Evolutionary conservation across 2,888 invertebrate species (phyloP).

Genomic region (Blera fallax): DNA sequence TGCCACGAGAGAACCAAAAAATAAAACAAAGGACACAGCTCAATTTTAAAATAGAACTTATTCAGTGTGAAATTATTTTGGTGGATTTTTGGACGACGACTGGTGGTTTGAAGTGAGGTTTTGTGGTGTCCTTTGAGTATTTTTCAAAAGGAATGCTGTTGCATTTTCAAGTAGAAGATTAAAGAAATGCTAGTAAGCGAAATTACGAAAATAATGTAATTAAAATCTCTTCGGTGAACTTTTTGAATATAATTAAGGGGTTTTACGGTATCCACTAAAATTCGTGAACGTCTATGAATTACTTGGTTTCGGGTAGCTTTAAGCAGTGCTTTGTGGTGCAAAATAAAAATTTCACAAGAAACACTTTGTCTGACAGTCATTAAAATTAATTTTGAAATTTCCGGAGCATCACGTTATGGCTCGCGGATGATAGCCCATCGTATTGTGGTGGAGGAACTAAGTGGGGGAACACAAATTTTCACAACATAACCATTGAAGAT

Average conservation of each 20-base stretch:
- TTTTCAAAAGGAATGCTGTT: slow-evolving; percentile 31
- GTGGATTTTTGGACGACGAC: not conserved
- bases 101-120: slow-evolving; percentile 35
- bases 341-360: not conserved
- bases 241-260: slow-evolving; percentile 42
- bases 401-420: not conserved
- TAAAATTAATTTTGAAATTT: not conserved
- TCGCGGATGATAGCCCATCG: too few species aligned
- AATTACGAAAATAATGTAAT: slow-evolving; percentile 55
- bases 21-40: slow-evolving; percentile 26
- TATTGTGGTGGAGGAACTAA: too few species aligned
- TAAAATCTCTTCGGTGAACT: slow-evolving; percentile 38
- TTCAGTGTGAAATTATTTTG: slow-evolving; percentile 62
- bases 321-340: not conserved
- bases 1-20: not conserved
- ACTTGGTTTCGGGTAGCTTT: not conserved
- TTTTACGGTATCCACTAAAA: slow-evolving; percentile 2
- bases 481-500: too few species aligned
- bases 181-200: slow-evolving; percentile 15
- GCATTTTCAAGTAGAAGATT: slow-evolving; percentile 21
- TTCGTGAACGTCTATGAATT: not conserved
- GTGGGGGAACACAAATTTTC: too few species aligned
- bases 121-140: slow-evolving; percentile 55
- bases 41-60: slow-evolving; percentile 44
- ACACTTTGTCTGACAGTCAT: not conserved